A percentile compares a stretch with the other conserved stretches of the same genome.
Conservation (phyloP, 35 echinoderm and acorn worm species). For the Eucidaris tribuloides region DNA sequence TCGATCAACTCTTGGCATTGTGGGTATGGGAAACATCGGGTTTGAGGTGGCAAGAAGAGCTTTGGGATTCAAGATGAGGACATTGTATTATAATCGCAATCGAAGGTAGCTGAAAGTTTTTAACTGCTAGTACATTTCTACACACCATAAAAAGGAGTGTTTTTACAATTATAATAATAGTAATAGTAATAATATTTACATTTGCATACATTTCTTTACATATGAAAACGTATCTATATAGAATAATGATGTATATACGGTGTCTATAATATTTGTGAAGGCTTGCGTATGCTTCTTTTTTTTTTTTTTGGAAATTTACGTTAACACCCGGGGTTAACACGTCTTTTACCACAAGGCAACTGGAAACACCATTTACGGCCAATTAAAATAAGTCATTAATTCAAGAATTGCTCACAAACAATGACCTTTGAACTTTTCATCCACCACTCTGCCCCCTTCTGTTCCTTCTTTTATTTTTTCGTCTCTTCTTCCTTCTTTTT, state of each 20-base stretch:
- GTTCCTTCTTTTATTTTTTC: background rate
- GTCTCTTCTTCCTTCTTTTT: background rate
- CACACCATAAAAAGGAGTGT: too few species aligned
- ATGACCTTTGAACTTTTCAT: too few species aligned
- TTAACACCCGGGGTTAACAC: too few species aligned
- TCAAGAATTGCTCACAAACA: too few species aligned
- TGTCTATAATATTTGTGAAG: background rate
- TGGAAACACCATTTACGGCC: background rate
- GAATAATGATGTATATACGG: background rate
- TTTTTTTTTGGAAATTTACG: too few species aligned
- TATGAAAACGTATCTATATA: background rate
- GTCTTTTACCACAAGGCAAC: background rate
- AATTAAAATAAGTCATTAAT: too few species aligned
- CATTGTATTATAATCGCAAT: slow-evolving; percentile 57
- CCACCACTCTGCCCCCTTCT: background rate
- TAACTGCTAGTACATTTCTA: too few species aligned
- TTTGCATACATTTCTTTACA: background rate
- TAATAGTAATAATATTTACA: background rate
- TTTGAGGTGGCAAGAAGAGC: slow-evolving; percentile 48
- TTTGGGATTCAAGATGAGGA: slow-evolving; percentile 57
- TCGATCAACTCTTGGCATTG: slow-evolving; percentile 55
- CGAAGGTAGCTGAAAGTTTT: background rate
- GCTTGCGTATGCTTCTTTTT: background rate
- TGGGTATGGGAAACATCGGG: slow-evolving; percentile 68
- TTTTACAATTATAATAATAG: background rate